Evolutionary conservation across 1,140 invertebrate genomes (phyloP).

Genomic region (Diuraphis noxia): DNA sequence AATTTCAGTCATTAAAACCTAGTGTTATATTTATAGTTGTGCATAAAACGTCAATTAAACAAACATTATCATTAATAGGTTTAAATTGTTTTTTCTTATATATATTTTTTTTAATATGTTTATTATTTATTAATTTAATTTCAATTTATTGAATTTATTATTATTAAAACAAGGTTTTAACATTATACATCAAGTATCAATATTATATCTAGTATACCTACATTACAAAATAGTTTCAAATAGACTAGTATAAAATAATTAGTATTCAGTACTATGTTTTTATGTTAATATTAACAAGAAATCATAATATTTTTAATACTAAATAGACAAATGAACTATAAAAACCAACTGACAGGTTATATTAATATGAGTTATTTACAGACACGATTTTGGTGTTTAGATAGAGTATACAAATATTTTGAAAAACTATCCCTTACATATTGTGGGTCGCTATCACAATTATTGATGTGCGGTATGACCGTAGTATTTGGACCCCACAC

Average conservation of each 20-base stretch:
- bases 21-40: background rate
- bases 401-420: constrained; percentile 31
- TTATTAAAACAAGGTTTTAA: background rate
- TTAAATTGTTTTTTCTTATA: background rate
- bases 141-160: background rate
- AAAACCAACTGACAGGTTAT: background rate
- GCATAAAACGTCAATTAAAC: background rate
- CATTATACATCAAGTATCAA: background rate
- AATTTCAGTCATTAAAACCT: constrained; percentile 8
- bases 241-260: constrained; percentile 40
- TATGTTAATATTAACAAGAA: background rate
- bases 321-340: background rate
- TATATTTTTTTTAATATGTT: background rate
- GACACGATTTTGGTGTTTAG: constrained; percentile 6
- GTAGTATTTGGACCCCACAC: constrained; percentile 46
- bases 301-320: background rate
- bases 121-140: background rate
- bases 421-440: constrained; percentile 47
- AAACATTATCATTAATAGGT: background rate
- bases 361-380: constrained; percentile 16
- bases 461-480: background rate
- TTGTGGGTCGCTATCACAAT: constrained; percentile 33
- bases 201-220: background rate
- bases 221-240: background rate
- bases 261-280: constrained; percentile 25